These are phyloP conservation scores for Tupaia chinensis DNA, from an alignment of 2,113 vertebrate genomes.

Conservation along the genomic window DNA sequence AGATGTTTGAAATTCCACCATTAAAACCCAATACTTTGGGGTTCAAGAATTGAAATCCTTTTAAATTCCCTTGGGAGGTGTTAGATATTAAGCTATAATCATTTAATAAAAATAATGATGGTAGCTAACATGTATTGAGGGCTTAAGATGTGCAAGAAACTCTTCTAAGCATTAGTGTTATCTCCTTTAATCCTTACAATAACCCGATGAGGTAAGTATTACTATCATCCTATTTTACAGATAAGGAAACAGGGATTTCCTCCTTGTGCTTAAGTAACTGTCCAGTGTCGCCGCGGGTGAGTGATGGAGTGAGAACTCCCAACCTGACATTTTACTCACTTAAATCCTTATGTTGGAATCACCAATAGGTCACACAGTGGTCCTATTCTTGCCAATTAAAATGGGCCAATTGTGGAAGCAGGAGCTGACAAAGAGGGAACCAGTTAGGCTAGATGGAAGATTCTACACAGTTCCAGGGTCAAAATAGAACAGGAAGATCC, in stretches of 20 bases:
- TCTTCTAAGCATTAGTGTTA: conserved; percentile 57
- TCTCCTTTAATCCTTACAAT: conserved; percentile 69
- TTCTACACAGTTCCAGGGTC: not conserved
- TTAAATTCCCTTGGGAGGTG: conserved; percentile 27
- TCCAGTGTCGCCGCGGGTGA: not conserved
- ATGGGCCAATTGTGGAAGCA: not conserved
- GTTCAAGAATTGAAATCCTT: conserved; percentile 46
- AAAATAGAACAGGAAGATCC: not conserved
- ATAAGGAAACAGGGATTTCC: conserved; percentile 57
- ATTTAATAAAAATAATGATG: conserved; percentile 73
- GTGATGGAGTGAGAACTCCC: not conserved
- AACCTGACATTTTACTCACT: not conserved
- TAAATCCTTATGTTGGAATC: not conserved
- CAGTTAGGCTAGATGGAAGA: not conserved
- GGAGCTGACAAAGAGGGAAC: fast-evolving
- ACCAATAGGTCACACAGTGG: not conserved
- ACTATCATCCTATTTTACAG: conserved; percentile 50
- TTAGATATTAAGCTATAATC: conserved; percentile 50
- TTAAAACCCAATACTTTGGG: not conserved
- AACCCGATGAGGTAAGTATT: conserved; percentile 31
- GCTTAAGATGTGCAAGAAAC: conserved; percentile 54
- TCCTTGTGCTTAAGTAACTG: not conserved
- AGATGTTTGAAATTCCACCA: not conserved
- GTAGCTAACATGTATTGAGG: conserved; percentile 47
- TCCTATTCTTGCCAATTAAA: not conserved